These are phyloP conservation scores for Solenopsis fugax DNA, from an alignment of 1,140 invertebrate species.

Conservation along the genomic window DNA sequence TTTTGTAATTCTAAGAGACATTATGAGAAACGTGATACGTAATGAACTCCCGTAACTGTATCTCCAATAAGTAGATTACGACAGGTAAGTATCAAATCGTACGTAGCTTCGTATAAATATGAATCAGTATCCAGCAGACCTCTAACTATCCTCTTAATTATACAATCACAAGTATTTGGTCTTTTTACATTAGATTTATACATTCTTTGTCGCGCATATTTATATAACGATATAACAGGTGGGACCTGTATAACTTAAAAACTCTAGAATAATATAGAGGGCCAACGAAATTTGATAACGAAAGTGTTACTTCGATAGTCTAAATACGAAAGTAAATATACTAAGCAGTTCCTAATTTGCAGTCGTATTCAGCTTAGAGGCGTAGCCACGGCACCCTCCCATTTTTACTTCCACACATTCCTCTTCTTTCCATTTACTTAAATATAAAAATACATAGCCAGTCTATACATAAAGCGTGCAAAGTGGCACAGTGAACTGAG, in stretches of 20 bases:
- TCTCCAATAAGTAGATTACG: slow-evolving; percentile 28
- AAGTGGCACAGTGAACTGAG: slow-evolving; percentile 85
- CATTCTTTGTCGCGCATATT: slow-evolving; percentile 19
- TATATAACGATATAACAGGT: slow-evolving; percentile 39
- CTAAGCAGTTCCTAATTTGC: slow-evolving; percentile 47
- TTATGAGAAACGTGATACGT: slow-evolving; percentile 17
- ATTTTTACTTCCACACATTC: slow-evolving; percentile 67
- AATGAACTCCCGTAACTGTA: slow-evolving; percentile 21
- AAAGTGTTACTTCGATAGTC: slow-evolving; percentile 7
- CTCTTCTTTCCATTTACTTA: slow-evolving; percentile 81
- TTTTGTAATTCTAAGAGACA: slow-evolving; percentile 33
- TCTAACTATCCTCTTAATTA: slow-evolving; percentile 52
- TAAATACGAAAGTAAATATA: slow-evolving; percentile 47
- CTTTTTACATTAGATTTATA: slow-evolving; percentile 60
- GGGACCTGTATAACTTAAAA: slow-evolving; percentile 33
- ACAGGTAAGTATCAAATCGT: slow-evolving; percentile 59
- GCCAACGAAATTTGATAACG: slow-evolving; percentile 21
- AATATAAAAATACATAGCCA: slow-evolving; percentile 88
- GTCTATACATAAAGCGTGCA: slow-evolving; percentile 87
- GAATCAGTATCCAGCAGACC: slow-evolving; percentile 50
- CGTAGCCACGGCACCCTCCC: slow-evolving; percentile 79
- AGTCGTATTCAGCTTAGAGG: slow-evolving; percentile 62
- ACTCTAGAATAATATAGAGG: slow-evolving; percentile 44
- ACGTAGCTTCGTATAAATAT: slow-evolving; percentile 47
- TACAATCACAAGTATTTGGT: slow-evolving; percentile 65